A percentile compares a stretch with the other conserved stretches of the same genome.
Evolutionary conservation across 2,113 vertebrate genomes (phyloP).

Genomic region (Callionymus lyra): DNA sequence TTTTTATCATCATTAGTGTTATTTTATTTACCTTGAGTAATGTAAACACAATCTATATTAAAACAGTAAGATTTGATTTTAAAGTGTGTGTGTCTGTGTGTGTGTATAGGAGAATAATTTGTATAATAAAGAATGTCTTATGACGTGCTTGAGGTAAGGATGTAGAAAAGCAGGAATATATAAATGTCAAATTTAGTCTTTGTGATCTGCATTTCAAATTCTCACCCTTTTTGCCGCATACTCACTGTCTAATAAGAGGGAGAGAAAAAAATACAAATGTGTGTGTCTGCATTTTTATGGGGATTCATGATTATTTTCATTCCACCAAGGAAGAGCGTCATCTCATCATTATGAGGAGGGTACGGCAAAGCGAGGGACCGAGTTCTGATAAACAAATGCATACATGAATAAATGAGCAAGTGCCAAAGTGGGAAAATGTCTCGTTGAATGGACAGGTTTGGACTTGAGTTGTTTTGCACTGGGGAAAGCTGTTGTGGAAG

Average conservation of each 20-base stretch:
- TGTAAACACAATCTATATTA: too few relatives aligned
- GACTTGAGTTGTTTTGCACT: slow-evolving; percentile 47
- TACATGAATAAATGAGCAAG: slow-evolving; percentile 58
- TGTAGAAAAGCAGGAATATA: neutral
- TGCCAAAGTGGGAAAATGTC: slow-evolving; percentile 34
- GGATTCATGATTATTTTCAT: slow-evolving; percentile 43
- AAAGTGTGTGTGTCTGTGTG: too few relatives aligned
- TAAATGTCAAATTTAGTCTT: slow-evolving; percentile 20
- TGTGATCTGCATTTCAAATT: slow-evolving; percentile 17
- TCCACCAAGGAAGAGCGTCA: slow-evolving; percentile 37
- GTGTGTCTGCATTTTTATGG: slow-evolving; percentile 34
- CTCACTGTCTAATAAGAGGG: neutral
- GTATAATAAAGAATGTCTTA: too few relatives aligned
- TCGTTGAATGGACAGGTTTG: slow-evolving; percentile 50
- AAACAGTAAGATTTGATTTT: too few relatives aligned
- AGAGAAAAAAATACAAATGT: slow-evolving; percentile 13
- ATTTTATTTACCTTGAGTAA: too few relatives aligned
- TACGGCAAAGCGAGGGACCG: slow-evolving; percentile 44
- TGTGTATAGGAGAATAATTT: too few relatives aligned
- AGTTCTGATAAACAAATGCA: slow-evolving; percentile 63
- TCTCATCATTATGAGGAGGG: slow-evolving; percentile 48
- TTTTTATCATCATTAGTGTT: too few relatives aligned
- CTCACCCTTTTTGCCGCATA: slow-evolving; percentile 2
- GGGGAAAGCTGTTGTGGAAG: slow-evolving; percentile 18
- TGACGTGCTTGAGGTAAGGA: too few relatives aligned